These are phyloP conservation scores for Pantherophis guttatus DNA, from an alignment of 2,113 vertebrate species.

Conservation along the genomic window DNA sequence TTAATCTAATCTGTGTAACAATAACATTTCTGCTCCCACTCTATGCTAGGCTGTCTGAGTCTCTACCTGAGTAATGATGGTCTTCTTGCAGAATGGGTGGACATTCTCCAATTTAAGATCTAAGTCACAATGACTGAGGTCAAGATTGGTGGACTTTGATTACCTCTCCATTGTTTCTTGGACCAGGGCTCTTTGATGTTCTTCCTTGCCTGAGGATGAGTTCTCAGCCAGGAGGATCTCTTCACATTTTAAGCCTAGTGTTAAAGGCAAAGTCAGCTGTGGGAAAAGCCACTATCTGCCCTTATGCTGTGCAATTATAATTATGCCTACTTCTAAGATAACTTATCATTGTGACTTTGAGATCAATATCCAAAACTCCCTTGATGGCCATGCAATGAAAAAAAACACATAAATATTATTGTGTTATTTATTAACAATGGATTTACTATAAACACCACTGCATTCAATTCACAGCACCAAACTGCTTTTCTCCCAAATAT, in stretches of 20 bases:
- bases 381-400: not conserved
- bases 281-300: not conserved
- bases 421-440: not conserved
- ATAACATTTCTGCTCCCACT: not conserved
- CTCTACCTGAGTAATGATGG: not conserved
- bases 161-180: not conserved
- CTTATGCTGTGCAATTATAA: not conserved
- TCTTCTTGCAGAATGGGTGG: not conserved
- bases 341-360: not conserved
- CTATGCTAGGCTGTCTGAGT: not conserved
- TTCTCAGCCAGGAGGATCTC: not conserved
- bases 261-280: not conserved
- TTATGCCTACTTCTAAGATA: not conserved
- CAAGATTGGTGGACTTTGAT: not conserved
- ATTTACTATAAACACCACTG: not conserved
- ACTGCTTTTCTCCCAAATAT: not conserved
- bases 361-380: not conserved
- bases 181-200: not conserved
- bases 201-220: not conserved
- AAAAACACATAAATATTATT: not conserved
- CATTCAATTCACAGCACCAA: not conserved
- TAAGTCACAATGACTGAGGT: not conserved
- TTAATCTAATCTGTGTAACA: not conserved
- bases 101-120: not conserved
- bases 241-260: not conserved